Evolutionary conservation across 2,888 invertebrate species (phyloP).

Genomic region (Pseudococcus longispinus): DNA sequence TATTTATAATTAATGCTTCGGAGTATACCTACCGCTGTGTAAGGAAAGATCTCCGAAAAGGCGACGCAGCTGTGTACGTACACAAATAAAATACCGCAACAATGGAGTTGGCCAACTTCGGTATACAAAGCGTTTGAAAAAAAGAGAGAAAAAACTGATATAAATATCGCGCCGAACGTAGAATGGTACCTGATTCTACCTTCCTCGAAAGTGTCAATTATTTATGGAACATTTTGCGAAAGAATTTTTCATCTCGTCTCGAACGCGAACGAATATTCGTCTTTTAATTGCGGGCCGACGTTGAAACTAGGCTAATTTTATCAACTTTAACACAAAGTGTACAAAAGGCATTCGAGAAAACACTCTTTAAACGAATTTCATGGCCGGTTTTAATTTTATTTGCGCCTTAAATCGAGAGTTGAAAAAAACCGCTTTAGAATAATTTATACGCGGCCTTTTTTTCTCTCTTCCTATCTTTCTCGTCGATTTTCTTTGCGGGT

Average conservation of each 20-base stretch:
- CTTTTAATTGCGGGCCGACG: not conserved
- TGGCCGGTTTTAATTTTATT: conserved; percentile 7
- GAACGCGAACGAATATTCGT: not conserved
- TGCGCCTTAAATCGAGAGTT: not conserved
- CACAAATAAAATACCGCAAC: too few species aligned
- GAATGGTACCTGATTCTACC: too few species aligned
- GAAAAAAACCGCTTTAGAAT: not conserved
- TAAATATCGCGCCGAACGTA: too few species aligned
- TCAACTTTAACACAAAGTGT: not conserved
- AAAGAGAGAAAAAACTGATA: not conserved
- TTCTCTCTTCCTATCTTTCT: not conserved
- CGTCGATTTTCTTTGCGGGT: not conserved
- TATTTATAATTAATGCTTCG: not conserved
- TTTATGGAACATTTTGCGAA: not conserved
- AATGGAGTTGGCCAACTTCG: not conserved
- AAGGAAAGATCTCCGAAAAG: too few species aligned
- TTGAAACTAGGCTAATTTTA: not conserved
- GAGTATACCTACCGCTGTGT: too few species aligned
- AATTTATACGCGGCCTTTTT: not conserved
- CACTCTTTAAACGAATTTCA: not conserved
- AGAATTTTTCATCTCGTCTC: not conserved
- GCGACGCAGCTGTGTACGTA: too few species aligned
- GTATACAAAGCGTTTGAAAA: too few species aligned
- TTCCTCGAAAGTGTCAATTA: not conserved
- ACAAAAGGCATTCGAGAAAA: not conserved